phyloP scores from a whole-genome alignment of 2,113 vertebrate species.

The Pseudorasbora parva region DNA sequence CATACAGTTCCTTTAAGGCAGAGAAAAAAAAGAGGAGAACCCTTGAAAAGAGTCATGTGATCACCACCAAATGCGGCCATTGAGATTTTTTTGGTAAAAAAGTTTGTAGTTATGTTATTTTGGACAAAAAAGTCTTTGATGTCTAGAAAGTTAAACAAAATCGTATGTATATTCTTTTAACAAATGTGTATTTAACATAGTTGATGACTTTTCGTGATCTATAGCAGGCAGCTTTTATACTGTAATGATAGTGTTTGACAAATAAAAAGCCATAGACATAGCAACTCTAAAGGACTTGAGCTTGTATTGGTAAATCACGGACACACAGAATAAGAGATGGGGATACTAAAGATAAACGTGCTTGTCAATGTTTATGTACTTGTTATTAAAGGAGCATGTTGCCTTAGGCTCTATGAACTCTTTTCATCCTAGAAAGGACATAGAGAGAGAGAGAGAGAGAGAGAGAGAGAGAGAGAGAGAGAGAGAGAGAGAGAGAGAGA shows the following conservation, averaged over 20 bases:
- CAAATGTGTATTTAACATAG: constrained; percentile 53
- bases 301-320: constrained; percentile 72
- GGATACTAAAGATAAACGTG: constrained; percentile 45
- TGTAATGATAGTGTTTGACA: constrained; percentile 63
- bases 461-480: too few species aligned
- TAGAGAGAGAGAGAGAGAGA: not conserved
- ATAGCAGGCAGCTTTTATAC: constrained; percentile 23
- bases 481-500: not conserved
- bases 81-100: too few species aligned
- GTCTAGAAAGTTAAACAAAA: not conserved
- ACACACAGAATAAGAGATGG: constrained; percentile 58
- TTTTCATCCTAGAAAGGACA: constrained; percentile 37
- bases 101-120: too few species aligned
- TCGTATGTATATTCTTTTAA: not conserved
- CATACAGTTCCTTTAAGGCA: too few species aligned
- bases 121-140: not conserved
- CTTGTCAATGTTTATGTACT: constrained; percentile 39
- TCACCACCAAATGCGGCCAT: too few species aligned
- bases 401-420: constrained; percentile 34
- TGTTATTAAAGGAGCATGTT: constrained; percentile 42
- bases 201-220: constrained; percentile 72
- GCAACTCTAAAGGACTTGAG: constrained; percentile 71
- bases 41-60: too few species aligned
- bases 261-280: constrained; percentile 71
- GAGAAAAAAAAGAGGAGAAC: too few species aligned